Base-by-base conservation (phyloP, 2,113 vertebrate species). In the Chamaetylas fuelleborni region DNA sequence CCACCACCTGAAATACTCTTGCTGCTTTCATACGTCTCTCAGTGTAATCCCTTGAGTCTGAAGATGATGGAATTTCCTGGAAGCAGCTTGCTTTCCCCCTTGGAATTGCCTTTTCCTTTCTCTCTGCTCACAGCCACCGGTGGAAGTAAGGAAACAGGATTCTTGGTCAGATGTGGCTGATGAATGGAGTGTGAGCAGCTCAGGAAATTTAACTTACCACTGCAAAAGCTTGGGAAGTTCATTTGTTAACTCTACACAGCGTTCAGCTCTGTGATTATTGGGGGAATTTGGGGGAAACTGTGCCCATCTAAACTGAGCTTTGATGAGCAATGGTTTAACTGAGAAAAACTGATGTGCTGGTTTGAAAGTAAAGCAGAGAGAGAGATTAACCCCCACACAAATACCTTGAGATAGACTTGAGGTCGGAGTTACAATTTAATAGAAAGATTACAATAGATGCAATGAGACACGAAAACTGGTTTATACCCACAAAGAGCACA, bases 41-140 rank as follows among this genome's bases (percentile, higher is more conserved):
- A 47, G 48, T 17, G 22, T 69, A 12, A 69, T 58, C 51, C 19
- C 14, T 47, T 71, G 34, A 64, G 47, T 57, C 65, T 19, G n/a
- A 64, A 40, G 36, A 22, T 6, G 3, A 60, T 83, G 56, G 45
- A 64, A 62, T 56, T 86, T 43, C 58, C 50, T 80, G 71, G 62
- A 88, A 80, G 51, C 64, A 58, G 28, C 20, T 86, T 2, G 0
- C 19, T 77, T 84, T 90, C 38, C 40, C 56, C n/a, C 5, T 47
- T 62, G 72, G 47, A 88, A 70, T 67, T 65, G 20, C 33, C 8
- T 61, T 82, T 93, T 79, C 70, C 57, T 82, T 87, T 69, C 29
- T 38, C 3, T 2, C 0, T 48, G 24, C 50, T 62, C 31, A 69
- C 15, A 72, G 45, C 14, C 20, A 17, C 54, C 0, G 0, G n/a